Conservation (phyloP, 2,888 invertebrate genomes). For the Aphodius granarius region DNA sequence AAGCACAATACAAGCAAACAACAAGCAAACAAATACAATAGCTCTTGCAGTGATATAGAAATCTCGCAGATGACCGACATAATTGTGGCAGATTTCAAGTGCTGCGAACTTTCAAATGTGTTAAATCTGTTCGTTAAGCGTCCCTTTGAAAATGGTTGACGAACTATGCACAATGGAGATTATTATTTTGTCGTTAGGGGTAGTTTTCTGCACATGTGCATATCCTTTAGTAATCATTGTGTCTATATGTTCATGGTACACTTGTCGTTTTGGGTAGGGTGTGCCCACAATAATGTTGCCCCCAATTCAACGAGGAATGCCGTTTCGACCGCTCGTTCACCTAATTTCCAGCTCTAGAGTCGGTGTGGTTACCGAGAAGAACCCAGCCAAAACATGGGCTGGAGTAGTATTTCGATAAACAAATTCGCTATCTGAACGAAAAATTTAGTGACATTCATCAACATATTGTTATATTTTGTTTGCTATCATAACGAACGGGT, state of each 20-base stretch:
- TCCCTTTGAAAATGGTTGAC: background rate
- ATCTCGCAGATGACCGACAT: background rate
- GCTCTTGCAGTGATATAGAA: background rate
- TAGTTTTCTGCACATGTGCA: background rate
- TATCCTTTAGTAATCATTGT: background rate
- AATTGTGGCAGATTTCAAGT: background rate
- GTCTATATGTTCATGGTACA: background rate
- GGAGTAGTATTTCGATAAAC: too few species aligned
- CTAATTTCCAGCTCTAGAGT: background rate
- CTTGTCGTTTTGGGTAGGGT: background rate
- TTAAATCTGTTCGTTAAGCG: background rate
- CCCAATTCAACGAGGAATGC: background rate
- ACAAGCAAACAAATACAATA: background rate
- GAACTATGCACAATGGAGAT: background rate
- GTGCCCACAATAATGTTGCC: background rate
- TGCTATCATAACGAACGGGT: too few species aligned
- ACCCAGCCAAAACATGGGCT: background rate
- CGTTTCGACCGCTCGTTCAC: background rate
- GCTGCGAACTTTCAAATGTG: background rate
- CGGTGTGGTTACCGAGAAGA: background rate
- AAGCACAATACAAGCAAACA: background rate
- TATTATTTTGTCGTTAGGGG: background rate
- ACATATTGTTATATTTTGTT: too few species aligned
- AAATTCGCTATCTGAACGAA: too few species aligned
- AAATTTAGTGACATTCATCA: too few species aligned